Base-by-base conservation (phyloP, 2,888 invertebrate species). In the Drosophila kambysellisi region DNA sequence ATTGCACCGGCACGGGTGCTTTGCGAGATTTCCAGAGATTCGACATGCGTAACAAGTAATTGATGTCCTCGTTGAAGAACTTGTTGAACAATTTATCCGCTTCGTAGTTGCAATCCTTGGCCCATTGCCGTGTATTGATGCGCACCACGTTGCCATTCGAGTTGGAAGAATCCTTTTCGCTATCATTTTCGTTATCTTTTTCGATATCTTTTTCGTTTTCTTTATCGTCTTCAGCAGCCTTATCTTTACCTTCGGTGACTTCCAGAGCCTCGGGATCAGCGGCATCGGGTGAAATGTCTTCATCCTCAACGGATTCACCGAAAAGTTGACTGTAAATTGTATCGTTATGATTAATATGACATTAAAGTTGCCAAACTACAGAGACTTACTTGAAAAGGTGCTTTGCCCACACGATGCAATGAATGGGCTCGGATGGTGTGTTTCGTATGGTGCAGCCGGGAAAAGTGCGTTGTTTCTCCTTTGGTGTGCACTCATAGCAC, bases 351-450 rank as follows among this genome's bases (percentile, higher is more conserved):
- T 17, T 30, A 12, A 39, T 48, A 30, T 15, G 17, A 12, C 2
- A 54, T 41, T 33, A 4, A 12, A 5, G 0, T 35, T 25, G 17
- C 2, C 1, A 7, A 8, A 9, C 2, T 0, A 12, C 32, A 20
- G 15, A 33, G 0, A 94, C 95, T 94, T 93, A 97, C 97, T 99
- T 99, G 94, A 99, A 99, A 12, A 99, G 95, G 94, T 99, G 99
- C 93, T 99, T 99, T 0, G 99, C 97, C 99, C 99, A 99, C 29
- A 99, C 99, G 82, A 99, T 98, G 93, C 99, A 99, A 93, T 99
- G 99, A 83, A 99, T 99, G 0, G 98, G 98, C 93, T 99, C 99
- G 0, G 99, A 99, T 0, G 99, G 99, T 0, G 99, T 99, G 92
- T 99, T 99, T 50, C 99, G 95, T 82, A 99, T 99, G 2, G 99